phyloP scores from a whole-genome alignment of 2,888 invertebrate species.

The Achlya flavicornis region DNA sequence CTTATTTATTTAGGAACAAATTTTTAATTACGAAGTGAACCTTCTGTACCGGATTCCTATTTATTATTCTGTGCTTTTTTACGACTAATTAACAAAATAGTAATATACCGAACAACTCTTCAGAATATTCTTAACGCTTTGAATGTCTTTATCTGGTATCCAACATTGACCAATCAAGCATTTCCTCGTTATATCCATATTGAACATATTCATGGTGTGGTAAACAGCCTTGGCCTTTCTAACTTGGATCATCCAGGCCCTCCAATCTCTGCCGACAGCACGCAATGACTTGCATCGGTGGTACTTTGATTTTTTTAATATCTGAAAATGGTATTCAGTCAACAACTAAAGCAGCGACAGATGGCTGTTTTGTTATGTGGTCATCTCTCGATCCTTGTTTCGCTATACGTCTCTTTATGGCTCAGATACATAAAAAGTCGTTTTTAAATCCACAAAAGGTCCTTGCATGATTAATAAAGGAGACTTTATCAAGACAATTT shows the following conservation, averaged over 20 bases:
- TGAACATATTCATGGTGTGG: constrained; percentile 92
- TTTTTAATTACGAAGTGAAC: not conserved
- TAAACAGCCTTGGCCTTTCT: constrained; percentile 94
- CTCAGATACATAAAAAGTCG: too few relatives aligned
- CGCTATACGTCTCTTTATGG: too few relatives aligned
- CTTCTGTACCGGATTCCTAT: too few relatives aligned
- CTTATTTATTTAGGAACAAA: too few relatives aligned
- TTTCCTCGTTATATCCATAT: constrained; percentile 91
- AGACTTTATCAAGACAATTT: too few relatives aligned
- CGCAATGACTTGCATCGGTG: constrained; percentile 92
- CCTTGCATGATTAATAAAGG: too few relatives aligned
- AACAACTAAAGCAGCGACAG: not conserved
- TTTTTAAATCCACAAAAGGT: too few relatives aligned
- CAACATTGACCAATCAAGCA: constrained; percentile 92
- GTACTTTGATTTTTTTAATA: constrained; percentile 92
- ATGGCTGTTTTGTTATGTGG: too few relatives aligned
- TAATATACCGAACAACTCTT: constrained; percentile 48
- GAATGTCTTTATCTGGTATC: constrained; percentile 87
- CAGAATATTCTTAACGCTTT: constrained; percentile 80
- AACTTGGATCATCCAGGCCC: constrained; percentile 92
- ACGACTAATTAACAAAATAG: not conserved
- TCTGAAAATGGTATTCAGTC: constrained; percentile 69
- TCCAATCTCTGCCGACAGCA: constrained; percentile 90
- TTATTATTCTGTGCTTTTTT: not conserved
- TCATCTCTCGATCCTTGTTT: too few relatives aligned